phyloP scores from a whole-genome alignment of 1,140 invertebrate species.

The Laupala kohalensis region DNA sequence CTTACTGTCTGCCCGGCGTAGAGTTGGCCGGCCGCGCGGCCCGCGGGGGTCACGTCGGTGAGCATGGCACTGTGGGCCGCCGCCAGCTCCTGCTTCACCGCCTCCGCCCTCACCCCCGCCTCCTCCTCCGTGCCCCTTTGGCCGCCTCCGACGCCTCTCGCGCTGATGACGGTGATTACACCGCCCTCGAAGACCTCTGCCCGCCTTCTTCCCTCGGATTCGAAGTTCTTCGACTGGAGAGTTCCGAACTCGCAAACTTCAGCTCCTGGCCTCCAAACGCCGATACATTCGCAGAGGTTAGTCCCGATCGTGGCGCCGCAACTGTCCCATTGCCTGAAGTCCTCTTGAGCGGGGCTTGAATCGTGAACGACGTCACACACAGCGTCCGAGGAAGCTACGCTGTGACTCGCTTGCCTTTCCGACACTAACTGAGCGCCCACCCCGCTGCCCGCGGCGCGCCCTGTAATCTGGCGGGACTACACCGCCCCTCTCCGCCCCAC shows the following conservation, averaged over 20 bases:
- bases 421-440: no score
- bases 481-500: no score
- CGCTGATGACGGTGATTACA: not conserved
- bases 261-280: no score
- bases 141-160: not conserved
- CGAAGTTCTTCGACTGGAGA: not conserved
- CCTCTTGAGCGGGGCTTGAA: no score
- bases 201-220: not conserved
- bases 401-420: no score
- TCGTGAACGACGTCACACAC: no score
- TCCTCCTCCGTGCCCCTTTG: not conserved
- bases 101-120: not conserved
- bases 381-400: no score
- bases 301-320: not conserved
- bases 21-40: slow-evolving; percentile 7
- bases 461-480: no score
- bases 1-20: slow-evolving; percentile 8
- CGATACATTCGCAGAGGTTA: no score
- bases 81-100: slow-evolving; percentile 1
- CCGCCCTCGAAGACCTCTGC: not conserved
- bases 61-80: slow-evolving; percentile 2
- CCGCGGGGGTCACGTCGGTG: slow-evolving; percentile 11
- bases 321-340: no score
- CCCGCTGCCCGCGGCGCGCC: no score
- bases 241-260: not conserved